A percentile compares a stretch with the other conserved stretches of the same genome.
These are phyloP conservation scores for Drosophila eohydei DNA, from an alignment of 2,888 invertebrate genomes.

Conservation along the genomic window DNA sequence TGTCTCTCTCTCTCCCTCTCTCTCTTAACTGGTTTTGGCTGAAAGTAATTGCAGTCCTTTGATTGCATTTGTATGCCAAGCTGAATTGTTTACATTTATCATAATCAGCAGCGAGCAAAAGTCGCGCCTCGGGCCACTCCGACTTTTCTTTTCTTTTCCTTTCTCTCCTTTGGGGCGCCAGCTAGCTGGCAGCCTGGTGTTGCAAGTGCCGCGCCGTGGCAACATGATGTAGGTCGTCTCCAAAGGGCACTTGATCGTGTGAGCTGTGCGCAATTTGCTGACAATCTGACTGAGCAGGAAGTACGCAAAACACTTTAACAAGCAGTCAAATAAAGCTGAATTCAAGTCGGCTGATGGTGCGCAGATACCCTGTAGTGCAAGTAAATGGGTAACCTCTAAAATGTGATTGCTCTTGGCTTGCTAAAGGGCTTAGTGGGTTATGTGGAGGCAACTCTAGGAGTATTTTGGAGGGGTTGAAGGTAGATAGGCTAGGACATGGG, in stretches of 20 bases:
- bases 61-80: conserved; percentile 79
- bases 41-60: conserved; percentile 74
- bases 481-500: too few relatives aligned
- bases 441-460: too few relatives aligned
- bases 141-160: conserved; percentile 62
- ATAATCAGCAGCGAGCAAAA: conserved; percentile 64
- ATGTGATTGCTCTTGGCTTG: too few relatives aligned
- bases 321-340: conserved; percentile 16
- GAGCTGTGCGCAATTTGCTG: conserved; percentile 63
- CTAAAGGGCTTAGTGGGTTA: too few relatives aligned
- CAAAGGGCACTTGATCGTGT: conserved; percentile 66
- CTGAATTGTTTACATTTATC: conserved; percentile 78
- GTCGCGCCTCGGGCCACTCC: conserved; percentile 56
- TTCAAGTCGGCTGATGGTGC: background rate
- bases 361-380: conserved; percentile 6
- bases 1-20: conserved; percentile 1
- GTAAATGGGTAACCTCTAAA: too few relatives aligned
- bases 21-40: conserved; percentile 62
- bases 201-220: conserved; percentile 15
- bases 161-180: conserved; percentile 2
- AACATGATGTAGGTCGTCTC: conserved; percentile 52
- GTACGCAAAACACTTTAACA: conserved; percentile 48
- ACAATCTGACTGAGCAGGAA: conserved; percentile 75
- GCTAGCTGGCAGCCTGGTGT: conserved; percentile 5
- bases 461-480: too few relatives aligned